Base-by-base conservation (phyloP, 2,113 vertebrate genomes). In the Aplodontia rufa region DNA sequence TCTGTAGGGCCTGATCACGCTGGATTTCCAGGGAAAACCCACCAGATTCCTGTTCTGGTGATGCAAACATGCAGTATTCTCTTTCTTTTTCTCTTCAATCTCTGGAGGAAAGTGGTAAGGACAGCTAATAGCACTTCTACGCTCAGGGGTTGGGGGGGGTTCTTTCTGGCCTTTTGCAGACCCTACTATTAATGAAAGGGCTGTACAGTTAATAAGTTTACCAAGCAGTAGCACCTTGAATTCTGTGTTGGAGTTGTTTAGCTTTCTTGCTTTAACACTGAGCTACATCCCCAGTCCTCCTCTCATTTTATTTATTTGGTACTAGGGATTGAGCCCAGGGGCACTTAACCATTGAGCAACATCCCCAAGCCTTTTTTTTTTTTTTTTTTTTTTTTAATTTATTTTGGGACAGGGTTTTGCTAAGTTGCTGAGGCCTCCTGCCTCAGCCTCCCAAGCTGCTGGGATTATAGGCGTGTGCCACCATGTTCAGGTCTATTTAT, bases 1-100 rank as follows among this genome's bases (percentile, higher is more conserved):
- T 93, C 16, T 13, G 13, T 11, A 0, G 26, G 26, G 49, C 69
- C 62, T 45, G 7, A 91, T 93, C 78, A 66, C 87, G 92, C 90
- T 71, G 91, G 47, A 10, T 91, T 97, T 90, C 92, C 94, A 94
- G 94, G 90, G 1, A 1, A 87, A 93, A 87, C 64, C 60, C 47
- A 51, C 19, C 42, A 37, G 62, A 75, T 92, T 94, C 82, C 3
- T 16, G 53, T 55, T 69, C 51, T 14, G 6, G 62, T 0, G 0
- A 66, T 96, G 58, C 19, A 68, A 47, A 35, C n/a, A 51, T 42
- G 0, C 5, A 88, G 78, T 28, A 0, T 72, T 91, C 19, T 81
- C 0, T 3, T 49, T 69, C 75, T 60, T 53, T 69, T 69, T n/a
- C 60, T 79, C 53, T 66, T 95, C 9, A 80, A 24, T 20, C 78